phyloP scores from a whole-genome alignment of 2,888 invertebrate genomes.

The Cephus nigrinus region DNA sequence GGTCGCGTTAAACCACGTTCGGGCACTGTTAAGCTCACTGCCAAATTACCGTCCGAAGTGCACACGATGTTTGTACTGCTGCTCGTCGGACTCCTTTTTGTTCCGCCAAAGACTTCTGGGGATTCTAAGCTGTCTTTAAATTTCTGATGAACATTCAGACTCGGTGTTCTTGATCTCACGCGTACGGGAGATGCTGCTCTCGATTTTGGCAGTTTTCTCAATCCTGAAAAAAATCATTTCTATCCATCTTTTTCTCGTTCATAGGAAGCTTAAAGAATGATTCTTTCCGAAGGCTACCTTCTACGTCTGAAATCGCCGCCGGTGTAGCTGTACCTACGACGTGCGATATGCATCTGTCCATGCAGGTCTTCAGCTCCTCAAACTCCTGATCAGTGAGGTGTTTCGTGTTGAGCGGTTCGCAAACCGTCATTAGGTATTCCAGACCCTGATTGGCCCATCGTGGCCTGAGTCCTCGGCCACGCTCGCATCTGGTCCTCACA shows the following conservation, averaged over 20 bases:
- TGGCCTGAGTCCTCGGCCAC: conserved; percentile 82
- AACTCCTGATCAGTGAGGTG: conserved; percentile 83
- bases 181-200: conserved; percentile 53
- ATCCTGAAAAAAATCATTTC: conserved; percentile 13
- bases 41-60: conserved; percentile 36
- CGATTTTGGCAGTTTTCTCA: conserved; percentile 47
- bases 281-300: conserved; percentile 23
- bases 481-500: conserved; percentile 85
- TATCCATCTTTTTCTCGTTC: background rate
- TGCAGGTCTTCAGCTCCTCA: conserved; percentile 79
- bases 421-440: conserved; percentile 86
- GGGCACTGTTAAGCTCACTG: conserved; percentile 33
- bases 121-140: conserved; percentile 42
- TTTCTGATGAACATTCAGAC: conserved; percentile 39
- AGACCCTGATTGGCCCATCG: conserved; percentile 91
- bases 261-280: background rate
- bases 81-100: background rate
- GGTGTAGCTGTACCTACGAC: conserved; percentile 77
- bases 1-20: conserved; percentile 37
- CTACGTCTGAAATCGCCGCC: conserved; percentile 35
- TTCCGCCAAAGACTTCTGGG: conserved; percentile 26
- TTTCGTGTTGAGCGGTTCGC: conserved; percentile 85
- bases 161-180: conserved; percentile 41
- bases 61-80: conserved; percentile 21
- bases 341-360: conserved; percentile 89